Evolutionary conservation across 2,113 vertebrate species (phyloP).

Genomic region (Limnothrissa miodon): DNA sequence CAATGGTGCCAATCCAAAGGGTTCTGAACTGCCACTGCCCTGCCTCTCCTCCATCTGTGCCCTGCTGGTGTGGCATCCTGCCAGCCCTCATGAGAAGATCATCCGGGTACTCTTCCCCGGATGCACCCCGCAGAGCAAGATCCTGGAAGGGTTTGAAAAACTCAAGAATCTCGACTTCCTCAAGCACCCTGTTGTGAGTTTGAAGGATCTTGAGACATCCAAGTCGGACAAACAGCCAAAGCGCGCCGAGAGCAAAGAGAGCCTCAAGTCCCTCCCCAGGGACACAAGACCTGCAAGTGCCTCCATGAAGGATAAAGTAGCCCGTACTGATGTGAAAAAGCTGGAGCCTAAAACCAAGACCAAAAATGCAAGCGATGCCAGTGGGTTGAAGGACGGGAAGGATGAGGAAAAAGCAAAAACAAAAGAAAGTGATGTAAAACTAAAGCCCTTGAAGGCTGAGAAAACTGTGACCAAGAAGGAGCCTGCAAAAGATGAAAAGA

Average conservation of each 20-base stretch:
- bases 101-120: conserved; percentile 88
- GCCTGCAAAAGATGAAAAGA: conserved; percentile 68
- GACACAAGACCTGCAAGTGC: conserved; percentile 57
- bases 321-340: conserved; percentile 62
- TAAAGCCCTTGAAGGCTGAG: conserved; percentile 62
- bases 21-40: conserved; percentile 64
- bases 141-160: conserved; percentile 87
- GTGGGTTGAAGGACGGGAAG: conserved; percentile 48
- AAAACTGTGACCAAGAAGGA: conserved; percentile 73
- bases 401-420: conserved; percentile 72
- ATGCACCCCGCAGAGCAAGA: conserved; percentile 80
- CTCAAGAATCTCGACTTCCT: conserved; percentile 87
- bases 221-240: conserved; percentile 70
- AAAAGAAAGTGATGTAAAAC: conserved; percentile 55
- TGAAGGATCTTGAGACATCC: conserved; percentile 71
- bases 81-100: conserved; percentile 79
- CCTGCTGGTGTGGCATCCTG: conserved; percentile 90
- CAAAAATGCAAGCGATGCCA: conserved; percentile 54
- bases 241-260: conserved; percentile 82
- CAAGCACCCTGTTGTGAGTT: conserved; percentile 75
- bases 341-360: conserved; percentile 68
- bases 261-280: conserved; percentile 71
- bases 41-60: conserved; percentile 82
- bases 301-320: conserved; percentile 60
- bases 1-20: conserved; percentile 41